Evolutionary conservation across 2,113 vertebrate species (phyloP).

Genomic region (Atherinomorus stipes): DNA sequence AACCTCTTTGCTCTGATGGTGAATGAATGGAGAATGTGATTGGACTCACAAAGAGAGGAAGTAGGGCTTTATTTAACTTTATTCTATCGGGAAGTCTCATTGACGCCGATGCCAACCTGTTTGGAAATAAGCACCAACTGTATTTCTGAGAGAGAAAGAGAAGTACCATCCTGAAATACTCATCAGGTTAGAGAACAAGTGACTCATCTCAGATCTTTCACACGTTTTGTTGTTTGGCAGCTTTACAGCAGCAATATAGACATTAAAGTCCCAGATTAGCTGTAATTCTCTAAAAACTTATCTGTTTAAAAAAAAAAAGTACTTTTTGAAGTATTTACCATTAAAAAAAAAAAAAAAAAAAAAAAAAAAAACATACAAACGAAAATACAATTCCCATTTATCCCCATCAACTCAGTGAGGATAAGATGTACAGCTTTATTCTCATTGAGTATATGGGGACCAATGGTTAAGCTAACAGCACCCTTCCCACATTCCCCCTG

Average conservation of each 20-base stretch:
- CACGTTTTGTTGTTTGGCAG: background rate
- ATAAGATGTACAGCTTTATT: too few relatives aligned
- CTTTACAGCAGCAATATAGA: too few relatives aligned
- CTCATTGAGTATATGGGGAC: too few relatives aligned
- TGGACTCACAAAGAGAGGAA: constrained; percentile 71
- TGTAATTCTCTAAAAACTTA: background rate
- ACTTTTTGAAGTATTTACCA: background rate
- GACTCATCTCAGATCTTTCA: constrained; percentile 17
- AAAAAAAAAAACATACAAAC: too few relatives aligned
- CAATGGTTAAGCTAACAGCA: too few relatives aligned
- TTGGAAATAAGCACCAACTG: constrained; percentile 49
- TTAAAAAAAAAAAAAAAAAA: background rate
- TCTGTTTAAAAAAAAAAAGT: background rate
- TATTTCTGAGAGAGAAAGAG: constrained; percentile 37
- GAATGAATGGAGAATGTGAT: constrained; percentile 53
- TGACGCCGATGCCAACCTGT: constrained; percentile 44
- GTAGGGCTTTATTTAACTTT: constrained; percentile 61
- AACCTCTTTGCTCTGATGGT: constrained; percentile 47
- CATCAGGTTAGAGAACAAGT: constrained; percentile 30
- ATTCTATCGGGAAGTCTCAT: constrained; percentile 63
- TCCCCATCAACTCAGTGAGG: too few relatives aligned
- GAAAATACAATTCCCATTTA: too few relatives aligned
- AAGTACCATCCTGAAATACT: constrained; percentile 51
- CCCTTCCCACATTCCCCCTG: too few relatives aligned
- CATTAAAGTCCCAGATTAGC: background rate